Percentiles rank a stretch among this genome's conserved stretches.
These are phyloP conservation scores for Octonoba sinensis DNA, from an alignment of 2,888 invertebrate genomes.

Conservation along the genomic window DNA sequence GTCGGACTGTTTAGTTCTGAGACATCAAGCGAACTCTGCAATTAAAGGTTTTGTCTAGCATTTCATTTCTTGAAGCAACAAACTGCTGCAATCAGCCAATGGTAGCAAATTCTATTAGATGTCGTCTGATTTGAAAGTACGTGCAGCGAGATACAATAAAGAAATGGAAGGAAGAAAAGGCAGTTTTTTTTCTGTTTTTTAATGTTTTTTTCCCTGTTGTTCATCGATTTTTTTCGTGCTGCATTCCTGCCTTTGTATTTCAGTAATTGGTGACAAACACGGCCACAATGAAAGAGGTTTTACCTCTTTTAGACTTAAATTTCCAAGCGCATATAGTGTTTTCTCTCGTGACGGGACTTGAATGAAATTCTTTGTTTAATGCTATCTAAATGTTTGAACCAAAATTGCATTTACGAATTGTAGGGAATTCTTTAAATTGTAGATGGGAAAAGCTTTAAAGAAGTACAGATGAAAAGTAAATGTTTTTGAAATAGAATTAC, in stretches of 20 bases:
- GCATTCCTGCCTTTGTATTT: slow-evolving; percentile 11
- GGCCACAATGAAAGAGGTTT: slow-evolving; percentile 4
- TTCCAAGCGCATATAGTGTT: background rate
- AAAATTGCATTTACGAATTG: slow-evolving; percentile 5
- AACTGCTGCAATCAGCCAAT: slow-evolving; percentile 16
- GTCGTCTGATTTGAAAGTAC: slow-evolving; percentile 31
- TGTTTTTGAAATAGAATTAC: slow-evolving; percentile 1
- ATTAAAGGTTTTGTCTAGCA: slow-evolving; percentile 27
- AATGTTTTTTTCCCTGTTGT: background rate
- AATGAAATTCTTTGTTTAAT: slow-evolving; percentile 6
- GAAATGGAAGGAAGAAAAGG: slow-evolving; percentile 2
- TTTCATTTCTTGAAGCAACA: slow-evolving; percentile 9
- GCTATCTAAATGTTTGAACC: background rate
- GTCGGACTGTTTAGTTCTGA: background rate
- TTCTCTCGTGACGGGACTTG: background rate
- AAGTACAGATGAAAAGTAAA: slow-evolving; percentile 1
- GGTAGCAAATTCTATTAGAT: slow-evolving; percentile 23
- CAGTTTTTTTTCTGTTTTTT: background rate
- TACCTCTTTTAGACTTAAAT: slow-evolving; percentile 8
- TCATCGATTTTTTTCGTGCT: slow-evolving; percentile 1
- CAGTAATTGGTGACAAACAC: slow-evolving; percentile 17
- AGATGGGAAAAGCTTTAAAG: background rate
- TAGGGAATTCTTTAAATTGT: background rate
- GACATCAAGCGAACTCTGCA: background rate
- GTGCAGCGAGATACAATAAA: slow-evolving; percentile 18